Base-by-base conservation (phyloP, 2,113 vertebrate species). In the Aleadryas rufinucha region DNA sequence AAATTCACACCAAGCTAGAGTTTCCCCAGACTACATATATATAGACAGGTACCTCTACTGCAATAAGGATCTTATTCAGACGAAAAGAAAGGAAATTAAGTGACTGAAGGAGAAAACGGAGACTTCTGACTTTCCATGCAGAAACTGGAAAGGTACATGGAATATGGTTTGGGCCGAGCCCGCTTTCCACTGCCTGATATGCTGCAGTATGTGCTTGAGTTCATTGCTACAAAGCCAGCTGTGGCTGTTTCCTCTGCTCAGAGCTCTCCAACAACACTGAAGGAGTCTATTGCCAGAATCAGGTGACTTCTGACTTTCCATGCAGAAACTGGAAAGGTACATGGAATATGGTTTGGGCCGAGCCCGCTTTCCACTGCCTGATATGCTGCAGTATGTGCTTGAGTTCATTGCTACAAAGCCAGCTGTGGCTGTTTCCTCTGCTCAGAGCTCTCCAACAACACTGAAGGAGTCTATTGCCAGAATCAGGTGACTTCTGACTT, bases 1-100 rank as follows among this genome's bases (percentile, higher is more conserved):
- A 99, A 97, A 99, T 99, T 89, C 99, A 99, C 98, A 99, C 99
- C 97, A 99, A 98, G 93, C 97, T 99, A 84, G 88, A n/a, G n/a
- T 99, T 99, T 90, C 98, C 99, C 68, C 98, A 98, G 89, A 98
- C 99, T 64, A 98, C n/a, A n/a, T 99, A 78, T 99, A 99, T 71
- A 99, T 99, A 99, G 99, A 99, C 98, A 99, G 99, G 99, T 98
- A 39, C 95, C 98, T 99, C 93, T 99, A 99, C 84, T 98, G 96
- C 96, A 99, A 99, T 95, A 98, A 99, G 81, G 97, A 98, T 9
- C 97, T 98, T 52, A 98, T 98, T 70, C 98, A 98, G 70, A 98
- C 87, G 84, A 99, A 99, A 93, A 98, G 99, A 96, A 98, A 98
- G 39, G 98, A 98, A 57, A 97, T 99, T 44, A 99, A 98, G 81